Percentiles rank a stretch among this genome's conserved stretches.
These are phyloP conservation scores for Zonotrichia leucophrys DNA, from an alignment of 2,113 vertebrate species.

Conservation along the genomic window DNA sequence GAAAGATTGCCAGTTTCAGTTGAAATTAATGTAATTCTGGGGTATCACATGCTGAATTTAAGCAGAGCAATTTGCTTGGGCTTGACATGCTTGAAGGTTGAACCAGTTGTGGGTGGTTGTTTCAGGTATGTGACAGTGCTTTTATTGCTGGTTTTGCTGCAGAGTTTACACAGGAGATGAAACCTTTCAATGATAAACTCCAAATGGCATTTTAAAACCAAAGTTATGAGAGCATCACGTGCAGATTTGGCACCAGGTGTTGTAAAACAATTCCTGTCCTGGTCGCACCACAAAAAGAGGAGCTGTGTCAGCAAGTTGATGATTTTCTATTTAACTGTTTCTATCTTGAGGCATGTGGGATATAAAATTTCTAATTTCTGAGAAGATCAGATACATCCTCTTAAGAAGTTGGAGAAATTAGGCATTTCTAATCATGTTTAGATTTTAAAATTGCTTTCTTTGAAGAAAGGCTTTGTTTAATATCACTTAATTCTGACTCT, in stretches of 20 bases:
- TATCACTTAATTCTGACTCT: background rate
- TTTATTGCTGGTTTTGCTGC: background rate
- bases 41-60: background rate
- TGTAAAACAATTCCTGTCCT: background rate
- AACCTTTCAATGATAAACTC: background rate
- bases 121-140: background rate
- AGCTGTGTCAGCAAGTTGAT: background rate
- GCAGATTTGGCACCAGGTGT: background rate
- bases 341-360: background rate
- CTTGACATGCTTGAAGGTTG: background rate
- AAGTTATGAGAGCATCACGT: fast-evolving
- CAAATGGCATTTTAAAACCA: background rate
- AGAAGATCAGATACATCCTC: background rate
- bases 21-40: background rate
- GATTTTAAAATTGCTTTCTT: background rate
- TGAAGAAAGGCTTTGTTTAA: background rate
- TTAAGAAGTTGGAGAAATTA: background rate
- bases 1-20: background rate
- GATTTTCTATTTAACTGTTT: background rate
- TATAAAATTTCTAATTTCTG: background rate
- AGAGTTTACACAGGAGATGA: background rate
- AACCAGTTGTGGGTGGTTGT: background rate
- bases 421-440: background rate
- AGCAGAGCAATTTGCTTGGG: background rate
- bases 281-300: background rate